Base-by-base conservation (phyloP, 2,888 invertebrate genomes). In the Yponomeuta cagnagella region DNA sequence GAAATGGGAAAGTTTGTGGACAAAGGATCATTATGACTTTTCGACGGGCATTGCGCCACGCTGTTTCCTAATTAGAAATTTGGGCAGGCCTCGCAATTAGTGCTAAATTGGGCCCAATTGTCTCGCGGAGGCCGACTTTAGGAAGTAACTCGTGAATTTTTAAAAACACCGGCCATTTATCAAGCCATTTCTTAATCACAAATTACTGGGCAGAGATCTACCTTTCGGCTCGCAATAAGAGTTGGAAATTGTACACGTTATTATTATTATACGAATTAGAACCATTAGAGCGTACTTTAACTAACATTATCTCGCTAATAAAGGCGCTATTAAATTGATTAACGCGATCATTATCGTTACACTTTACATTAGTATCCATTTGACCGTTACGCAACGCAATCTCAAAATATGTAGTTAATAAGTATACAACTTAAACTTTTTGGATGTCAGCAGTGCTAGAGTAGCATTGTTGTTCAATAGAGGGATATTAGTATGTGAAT, bases 1-100 rank as follows among this genome's bases (percentile, higher is more conserved):
- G 91, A 91, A 92, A 91, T 86, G 87, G 90, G 90, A 91, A 92
- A 90, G 83, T 86, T 86, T 86, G 83, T 83, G 85, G 86, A 87
- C 85, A 88, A 88, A 84, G 81, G 84, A 83, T 88, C 85, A 82
- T 85, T 83, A 86, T 78, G 82, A 76, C 80, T 78, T 78, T 78
- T 78, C 79, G 75, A 12, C 23, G 30, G 12, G 37, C 33, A 67
- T 58, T 67, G 43, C 67, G 31, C 75, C 76, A 74, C 76, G 79
- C 79, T 79, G 81, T 80, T 77, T 81, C 81, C 82, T 82, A 86
- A 85, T 85, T 86, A 83, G 76, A 80, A 80, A 82, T 84, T 82
- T 80, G 79, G 83, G 81, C 76, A 74, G 81, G 78, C 79, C 76
- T 74, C 78, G 81, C 82, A 84, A 84, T 85, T 87, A 85, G 80